Evolutionary conservation across 2,113 vertebrate genomes (phyloP), one percentile per base, ranked within the genome.

Genomic region (Salvator merianae): DNA sequence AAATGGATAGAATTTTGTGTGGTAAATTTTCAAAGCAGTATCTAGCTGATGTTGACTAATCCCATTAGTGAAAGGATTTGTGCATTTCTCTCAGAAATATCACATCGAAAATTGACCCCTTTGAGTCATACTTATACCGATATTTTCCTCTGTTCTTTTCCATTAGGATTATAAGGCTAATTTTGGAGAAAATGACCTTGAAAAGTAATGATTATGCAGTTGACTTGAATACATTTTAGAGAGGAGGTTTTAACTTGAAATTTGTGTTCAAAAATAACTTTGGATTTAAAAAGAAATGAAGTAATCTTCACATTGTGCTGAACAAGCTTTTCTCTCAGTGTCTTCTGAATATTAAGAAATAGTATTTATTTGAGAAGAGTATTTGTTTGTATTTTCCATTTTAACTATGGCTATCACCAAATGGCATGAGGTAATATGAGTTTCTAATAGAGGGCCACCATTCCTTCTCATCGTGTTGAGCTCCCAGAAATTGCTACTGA

Each of bases 271-370:
- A 85, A 85, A 75, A 74, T 16, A 75, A 78, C 9, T 69, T 77
- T 77, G 22, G 36, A 59, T 38, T 20, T 55, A 68, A 26, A 28
- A 59, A 62, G 70, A 14, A 28, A 59, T 18, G 72, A 55, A 72
- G 26, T 26, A 28, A 43, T 62, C 10, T 77, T 77, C 66, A 28
- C 24, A 34, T 22, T 66, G 68, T 79, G 20, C 3, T 74, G 26
- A 82, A 14, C 30, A 22, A 7, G 34, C 80, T 26, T 86, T 91
- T 85, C 32, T 59, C 9, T 74, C 28, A 43, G 73, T 28, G 70
- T 12, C 32, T 1, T 65, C 0, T 43, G 78, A 72, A 26, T 71
- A 34, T 72, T 65, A 72, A 90, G 30, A 68, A 80, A 47, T 0
- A 0, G 1, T 87, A 63, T 68, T 12, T 79, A 69, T 22, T 2